Evolutionary conservation across 35 echinoderm and acorn worm species (phyloP).

Genomic region (Stichopus chloronotus): DNA sequence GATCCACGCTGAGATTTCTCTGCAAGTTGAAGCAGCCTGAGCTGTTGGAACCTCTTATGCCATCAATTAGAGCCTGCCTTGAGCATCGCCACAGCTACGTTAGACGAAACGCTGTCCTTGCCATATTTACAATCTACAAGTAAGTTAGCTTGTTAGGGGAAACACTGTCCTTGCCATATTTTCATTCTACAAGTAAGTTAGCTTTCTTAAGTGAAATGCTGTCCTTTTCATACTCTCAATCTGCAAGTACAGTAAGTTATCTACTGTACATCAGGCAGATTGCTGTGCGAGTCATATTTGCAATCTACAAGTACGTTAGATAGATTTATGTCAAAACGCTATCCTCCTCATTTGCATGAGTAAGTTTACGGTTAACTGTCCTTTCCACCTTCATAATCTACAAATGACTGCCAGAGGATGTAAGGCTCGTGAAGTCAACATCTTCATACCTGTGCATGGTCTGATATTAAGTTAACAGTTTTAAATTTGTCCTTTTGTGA

Average conservation of each 20-base stretch:
- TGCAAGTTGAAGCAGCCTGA: slow-evolving; percentile 97
- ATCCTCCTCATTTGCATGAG: slow-evolving; percentile 33
- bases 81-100: slow-evolving; percentile 99
- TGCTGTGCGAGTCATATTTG: neutral
- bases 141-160: slow-evolving; percentile 33
- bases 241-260: neutral
- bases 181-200: slow-evolving; percentile 81
- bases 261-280: neutral
- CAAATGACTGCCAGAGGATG: no score
- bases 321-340: slow-evolving; percentile 88
- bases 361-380: neutral
- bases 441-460: no score
- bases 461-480: no score
- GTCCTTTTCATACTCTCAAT: neutral
- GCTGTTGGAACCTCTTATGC: slow-evolving; percentile 93
- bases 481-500: no score
- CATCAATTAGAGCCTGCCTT: slow-evolving; percentile 87
- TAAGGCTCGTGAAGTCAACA: no score
- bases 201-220: no score
- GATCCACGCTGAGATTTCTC: slow-evolving; percentile 91
- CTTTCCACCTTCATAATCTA: neutral
- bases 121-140: slow-evolving; percentile 99
- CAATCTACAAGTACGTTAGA: neutral
- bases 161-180: no score
- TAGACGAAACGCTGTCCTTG: slow-evolving; percentile 89